Base-by-base conservation (phyloP, 2,797 vertebrate genomes). In the Argya squamiceps region DNA sequence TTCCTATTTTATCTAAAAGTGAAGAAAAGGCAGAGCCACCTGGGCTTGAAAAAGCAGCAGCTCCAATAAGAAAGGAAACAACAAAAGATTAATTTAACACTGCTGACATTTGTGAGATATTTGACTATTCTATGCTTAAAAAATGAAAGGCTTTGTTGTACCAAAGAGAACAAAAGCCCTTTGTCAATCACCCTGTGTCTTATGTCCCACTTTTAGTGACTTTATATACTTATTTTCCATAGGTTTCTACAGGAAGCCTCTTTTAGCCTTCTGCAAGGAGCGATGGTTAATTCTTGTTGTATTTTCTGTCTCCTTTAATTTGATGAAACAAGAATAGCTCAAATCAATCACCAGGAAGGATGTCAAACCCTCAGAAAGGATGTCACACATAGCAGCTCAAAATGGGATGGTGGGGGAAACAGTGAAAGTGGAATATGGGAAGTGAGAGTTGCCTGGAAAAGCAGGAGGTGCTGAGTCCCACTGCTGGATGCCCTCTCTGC, bases 241-340 rank as follows among this genome's bases (percentile, higher is more conserved):
- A n/a, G 41, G 8, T 79, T 96, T 86, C 76, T 69, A 52, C 30
- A 84, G 88, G 74, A 86, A 92, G 18, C 44, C 41, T 89, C 64
- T 80, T 92, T 73, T 30, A 95, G 71, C 44, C 19, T 82, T 44
- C 55, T 1, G 2, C 43, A 69, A 75, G 39, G 32, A 68, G 13
- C 2, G 6, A 6, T 37, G 46, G 88, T 92, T 95, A 75, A 92
- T 90, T 90, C 73, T n/a, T 65, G 56, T 83, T 90, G 84, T 89
- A 70, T 95, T 77, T 95, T 89, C 71, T 92, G 65, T 37, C 87
- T 94, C 88, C 73, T 84, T 84, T 84, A 91, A 73, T 83, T 80
- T 84, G 59, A 90, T 93, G 56, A 83, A 84, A 59, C 55, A 88
- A 95, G 92, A 97, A 96, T 86, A 94, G 80, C 80, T 93, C 58